Conservation (phyloP, 2,797 vertebrate genomes). For the Pseudopleuronectes americanus region DNA sequence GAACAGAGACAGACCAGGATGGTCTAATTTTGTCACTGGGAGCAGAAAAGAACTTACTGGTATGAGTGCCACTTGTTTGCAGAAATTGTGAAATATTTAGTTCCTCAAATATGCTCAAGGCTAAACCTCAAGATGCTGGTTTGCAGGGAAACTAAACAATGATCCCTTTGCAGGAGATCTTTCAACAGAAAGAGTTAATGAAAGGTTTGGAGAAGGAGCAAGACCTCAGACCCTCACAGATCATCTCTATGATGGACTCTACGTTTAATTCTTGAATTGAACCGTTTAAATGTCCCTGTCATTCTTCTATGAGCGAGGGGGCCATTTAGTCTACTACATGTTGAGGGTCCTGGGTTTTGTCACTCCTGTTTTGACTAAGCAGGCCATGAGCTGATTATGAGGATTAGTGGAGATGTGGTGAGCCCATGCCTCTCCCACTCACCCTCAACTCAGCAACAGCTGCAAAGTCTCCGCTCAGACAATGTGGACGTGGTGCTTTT, state of each 20-base stretch:
- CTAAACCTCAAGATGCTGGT: background rate
- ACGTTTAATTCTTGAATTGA: constrained; percentile 23
- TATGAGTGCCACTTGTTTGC: constrained; percentile 7
- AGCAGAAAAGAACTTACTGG: constrained; percentile 16
- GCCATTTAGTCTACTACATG: constrained; percentile 54
- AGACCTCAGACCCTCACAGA: constrained; percentile 7
- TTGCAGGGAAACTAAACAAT: background rate
- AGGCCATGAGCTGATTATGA: constrained; percentile 77
- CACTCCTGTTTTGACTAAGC: constrained; percentile 77
- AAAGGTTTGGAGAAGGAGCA: no score
- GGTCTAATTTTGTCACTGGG: constrained; percentile 11
- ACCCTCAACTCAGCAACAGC: constrained; percentile 67
- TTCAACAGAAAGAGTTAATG: background rate
- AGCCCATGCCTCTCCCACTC: constrained; percentile 66
- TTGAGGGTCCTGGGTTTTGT: constrained; percentile 68
- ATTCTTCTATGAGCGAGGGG: constrained; percentile 40
- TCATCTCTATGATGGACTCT: background rate
- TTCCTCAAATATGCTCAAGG: background rate
- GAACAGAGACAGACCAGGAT: constrained; percentile 11
- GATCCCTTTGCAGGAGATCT: constrained; percentile 8
- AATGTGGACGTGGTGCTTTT: constrained; percentile 48
- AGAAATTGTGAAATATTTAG: constrained; percentile 12
- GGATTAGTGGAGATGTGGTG: constrained; percentile 74
- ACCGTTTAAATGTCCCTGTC: constrained; percentile 54
- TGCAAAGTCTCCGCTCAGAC: constrained; percentile 55